phyloP scores from a whole-genome alignment of 92 coral and sea anemone genomes.

The Isaurus tuberculatus region DNA sequence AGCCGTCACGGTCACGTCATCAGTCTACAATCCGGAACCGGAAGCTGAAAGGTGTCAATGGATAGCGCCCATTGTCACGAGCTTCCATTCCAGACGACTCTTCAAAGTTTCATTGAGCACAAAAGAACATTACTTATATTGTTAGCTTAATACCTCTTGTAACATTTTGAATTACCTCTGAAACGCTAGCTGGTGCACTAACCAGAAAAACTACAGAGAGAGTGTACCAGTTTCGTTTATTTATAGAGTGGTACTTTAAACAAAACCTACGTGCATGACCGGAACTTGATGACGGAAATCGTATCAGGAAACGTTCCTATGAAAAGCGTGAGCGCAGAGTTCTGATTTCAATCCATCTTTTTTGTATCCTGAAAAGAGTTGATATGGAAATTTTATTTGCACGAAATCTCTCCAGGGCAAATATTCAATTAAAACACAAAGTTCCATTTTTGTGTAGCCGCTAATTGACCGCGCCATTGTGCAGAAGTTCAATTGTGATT shows the following conservation, averaged over 20 bases:
- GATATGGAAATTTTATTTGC: constrained; percentile 31
- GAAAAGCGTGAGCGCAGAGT: neutral
- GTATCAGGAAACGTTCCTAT: neutral
- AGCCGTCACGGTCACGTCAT: neutral
- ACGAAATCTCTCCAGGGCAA: constrained; percentile 35
- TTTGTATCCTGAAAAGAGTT: neutral
- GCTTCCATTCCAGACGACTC: neutral
- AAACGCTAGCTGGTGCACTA: too few relatives aligned
- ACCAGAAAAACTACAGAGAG: neutral
- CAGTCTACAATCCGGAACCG: neutral
- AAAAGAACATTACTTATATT: too few relatives aligned
- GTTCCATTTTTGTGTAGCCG: constrained; percentile 23
- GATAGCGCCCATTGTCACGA: neutral
- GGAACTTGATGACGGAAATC: neutral
- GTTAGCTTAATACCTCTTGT: too few relatives aligned
- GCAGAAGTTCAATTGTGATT: constrained; percentile 16
- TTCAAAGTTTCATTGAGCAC: neutral
- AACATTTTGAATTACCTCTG: too few relatives aligned
- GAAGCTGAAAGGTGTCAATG: neutral
- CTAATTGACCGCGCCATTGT: constrained; percentile 26
- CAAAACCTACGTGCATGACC: neutral
- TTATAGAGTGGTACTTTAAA: neutral
- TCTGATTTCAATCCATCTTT: neutral
- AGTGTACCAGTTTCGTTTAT: neutral
- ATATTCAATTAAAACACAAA: constrained; percentile 39